Evolutionary conservation across 2,113 vertebrate genomes (phyloP).

Genomic region (Cyphomyrus plagiostoma): DNA sequence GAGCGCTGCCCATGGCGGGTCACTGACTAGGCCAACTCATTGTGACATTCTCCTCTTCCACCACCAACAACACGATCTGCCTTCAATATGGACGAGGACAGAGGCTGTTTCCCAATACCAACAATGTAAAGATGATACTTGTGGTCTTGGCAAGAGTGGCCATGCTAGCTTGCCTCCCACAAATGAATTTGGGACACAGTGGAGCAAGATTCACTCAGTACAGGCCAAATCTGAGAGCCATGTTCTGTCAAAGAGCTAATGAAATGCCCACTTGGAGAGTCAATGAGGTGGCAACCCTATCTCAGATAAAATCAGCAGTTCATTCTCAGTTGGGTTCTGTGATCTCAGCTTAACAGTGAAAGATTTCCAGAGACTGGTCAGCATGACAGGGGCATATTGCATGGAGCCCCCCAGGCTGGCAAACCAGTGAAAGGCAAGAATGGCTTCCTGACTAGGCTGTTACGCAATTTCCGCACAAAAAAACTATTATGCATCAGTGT

Average conservation of each 20-base stretch:
- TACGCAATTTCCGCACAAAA: neutral
- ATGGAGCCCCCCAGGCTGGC: neutral
- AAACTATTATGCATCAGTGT: neutral
- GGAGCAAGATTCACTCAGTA: neutral
- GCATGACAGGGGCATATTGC: neutral
- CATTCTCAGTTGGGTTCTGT: neutral
- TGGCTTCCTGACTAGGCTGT: neutral
- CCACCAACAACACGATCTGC: neutral
- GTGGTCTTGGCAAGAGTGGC: neutral
- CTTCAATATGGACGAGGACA: neutral
- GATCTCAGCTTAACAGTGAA: neutral
- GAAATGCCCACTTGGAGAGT: neutral
- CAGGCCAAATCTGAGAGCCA: neutral
- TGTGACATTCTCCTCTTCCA: neutral
- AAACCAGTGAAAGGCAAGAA: neutral
- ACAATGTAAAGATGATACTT: neutral
- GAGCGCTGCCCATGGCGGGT: conserved; percentile 14
- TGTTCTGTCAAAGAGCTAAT: neutral
- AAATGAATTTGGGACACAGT: neutral
- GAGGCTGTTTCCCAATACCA: neutral
- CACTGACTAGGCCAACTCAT: conserved; percentile 13
- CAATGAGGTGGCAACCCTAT: neutral
- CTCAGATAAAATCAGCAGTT: neutral
- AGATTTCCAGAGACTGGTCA: neutral
- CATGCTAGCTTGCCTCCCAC: neutral